These are phyloP conservation scores for Zelostemma sp. DNA, from an alignment of 1,140 invertebrate species.

Conservation along the genomic window DNA sequence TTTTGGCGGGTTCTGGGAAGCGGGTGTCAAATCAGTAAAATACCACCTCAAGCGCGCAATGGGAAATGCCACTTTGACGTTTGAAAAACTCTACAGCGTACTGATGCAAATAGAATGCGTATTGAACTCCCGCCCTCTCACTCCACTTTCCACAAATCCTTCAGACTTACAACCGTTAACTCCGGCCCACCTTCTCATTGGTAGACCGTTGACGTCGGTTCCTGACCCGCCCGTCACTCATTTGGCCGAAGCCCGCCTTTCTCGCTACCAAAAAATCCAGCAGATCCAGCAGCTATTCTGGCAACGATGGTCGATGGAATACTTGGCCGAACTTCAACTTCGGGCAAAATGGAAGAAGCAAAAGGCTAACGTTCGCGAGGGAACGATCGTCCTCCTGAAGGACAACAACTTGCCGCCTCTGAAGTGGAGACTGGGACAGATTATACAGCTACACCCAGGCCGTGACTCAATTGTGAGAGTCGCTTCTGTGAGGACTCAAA, in stretches of 20 bases:
- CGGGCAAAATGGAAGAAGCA: constrained; percentile 50
- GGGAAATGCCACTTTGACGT: constrained; percentile 38
- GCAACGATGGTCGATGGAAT: constrained; percentile 47
- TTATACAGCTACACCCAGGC: constrained; percentile 33
- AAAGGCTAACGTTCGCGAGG: constrained; percentile 34
- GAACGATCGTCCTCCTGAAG: constrained; percentile 56
- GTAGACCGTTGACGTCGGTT: constrained; percentile 12
- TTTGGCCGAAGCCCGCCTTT: constrained; percentile 9
- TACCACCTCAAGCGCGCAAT: constrained; percentile 33
- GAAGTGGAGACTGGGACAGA: constrained; percentile 47
- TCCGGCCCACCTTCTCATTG: constrained; percentile 15
- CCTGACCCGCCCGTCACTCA: constrained; percentile 18
- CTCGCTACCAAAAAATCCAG: constrained; percentile 39
- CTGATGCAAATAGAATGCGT: constrained; percentile 48
- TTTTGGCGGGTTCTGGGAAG: constrained; percentile 37
- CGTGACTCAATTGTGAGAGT: constrained; percentile 29
- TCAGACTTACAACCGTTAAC: constrained; percentile 16
- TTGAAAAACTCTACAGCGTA: constrained; percentile 49
- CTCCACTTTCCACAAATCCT: constrained; percentile 26
- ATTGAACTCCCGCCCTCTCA: constrained; percentile 53
- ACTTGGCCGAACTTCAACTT: constrained; percentile 46
- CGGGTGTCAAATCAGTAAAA: constrained; percentile 37
- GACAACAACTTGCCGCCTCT: constrained; percentile 55
- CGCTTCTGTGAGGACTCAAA: constrained; percentile 25
- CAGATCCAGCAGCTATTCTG: constrained; percentile 44